Base-by-base conservation (phyloP, 2,113 vertebrate genomes). In the Progne subis region DNA sequence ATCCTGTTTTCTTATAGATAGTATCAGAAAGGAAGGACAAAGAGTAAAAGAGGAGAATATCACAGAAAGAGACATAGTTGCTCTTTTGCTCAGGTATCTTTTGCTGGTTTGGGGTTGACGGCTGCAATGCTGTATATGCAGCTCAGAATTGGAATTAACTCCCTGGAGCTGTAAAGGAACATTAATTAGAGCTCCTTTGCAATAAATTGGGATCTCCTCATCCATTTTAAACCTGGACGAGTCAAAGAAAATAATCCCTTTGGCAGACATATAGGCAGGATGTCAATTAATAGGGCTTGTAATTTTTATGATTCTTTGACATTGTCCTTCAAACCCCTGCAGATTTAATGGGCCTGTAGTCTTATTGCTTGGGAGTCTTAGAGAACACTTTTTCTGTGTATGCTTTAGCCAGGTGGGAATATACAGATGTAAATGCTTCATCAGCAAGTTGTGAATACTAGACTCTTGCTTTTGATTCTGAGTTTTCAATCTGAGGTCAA, bases 301-400 rank as follows among this genome's bases (percentile, higher is more conserved):
- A 88, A 85, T 65, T 91, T 86, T 88, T 89, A 90, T 60, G 82
- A 75, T 57, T 86, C 64, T 86, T 95, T 89, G 82, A 90, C 81
- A 92, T 13, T 85, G 92, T 91, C 84, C 87, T 95, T 95, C 91
- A 95, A 92, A 55, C 14, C 8, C 20, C 43, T 82, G 76, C 32
- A 90, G 77, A 52, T 72, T 92, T 79, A 92, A 86, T 82, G 78
- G 61, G 7, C 15, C 60, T 64, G n/a, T 49, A 72, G 57, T 55
- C 29, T 34, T 76, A 37, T 15, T 84, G 44, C 75, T 67, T 86
- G 37, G 31, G 59, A 61, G 26, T 56, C 69, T 80, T 71, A 64
- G 7, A 31, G 52, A 69, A 72, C 34, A 50, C 14, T 67, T 96
- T 29, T 56, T 39, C 68, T n/a, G 14, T 20, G 25, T 50, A 12